Percentiles rank a stretch among this genome's conserved stretches.
phyloP scores from a whole-genome alignment of 2,113 vertebrate genomes.

The Eudorcas thomsonii region DNA sequence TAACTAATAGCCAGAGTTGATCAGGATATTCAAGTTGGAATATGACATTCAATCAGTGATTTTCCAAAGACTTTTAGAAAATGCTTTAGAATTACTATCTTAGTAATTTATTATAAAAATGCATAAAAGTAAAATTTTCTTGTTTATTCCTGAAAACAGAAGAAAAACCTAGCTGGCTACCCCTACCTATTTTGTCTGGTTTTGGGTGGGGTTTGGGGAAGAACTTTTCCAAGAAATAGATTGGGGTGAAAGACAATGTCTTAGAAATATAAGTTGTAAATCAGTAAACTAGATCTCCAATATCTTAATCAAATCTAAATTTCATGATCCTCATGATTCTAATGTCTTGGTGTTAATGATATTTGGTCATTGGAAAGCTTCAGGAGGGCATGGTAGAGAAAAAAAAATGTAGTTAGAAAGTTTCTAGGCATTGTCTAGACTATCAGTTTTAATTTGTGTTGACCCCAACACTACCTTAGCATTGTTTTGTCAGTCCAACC shows the following conservation, averaged over 20 bases:
- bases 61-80: background rate
- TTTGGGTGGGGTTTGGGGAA: accelerated
- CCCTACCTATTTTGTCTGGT: background rate
- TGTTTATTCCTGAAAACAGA: background rate
- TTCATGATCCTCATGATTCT: background rate
- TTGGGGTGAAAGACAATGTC: background rate
- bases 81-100: background rate
- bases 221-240: background rate
- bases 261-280: background rate
- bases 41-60: background rate
- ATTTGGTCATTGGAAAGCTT: background rate
- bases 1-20: background rate
- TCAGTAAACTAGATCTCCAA: background rate
- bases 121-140: background rate
- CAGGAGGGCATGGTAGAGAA: background rate
- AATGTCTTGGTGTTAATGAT: background rate
- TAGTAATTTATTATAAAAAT: background rate
- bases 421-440: background rate
- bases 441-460: background rate
- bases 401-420: background rate
- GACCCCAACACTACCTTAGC: background rate
- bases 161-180: background rate
- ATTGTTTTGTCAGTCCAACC: background rate
- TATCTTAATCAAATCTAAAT: background rate
- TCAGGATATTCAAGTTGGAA: background rate